phyloP scores from a whole-genome alignment of 1,140 invertebrate genomes.

The Myzus persicae region DNA sequence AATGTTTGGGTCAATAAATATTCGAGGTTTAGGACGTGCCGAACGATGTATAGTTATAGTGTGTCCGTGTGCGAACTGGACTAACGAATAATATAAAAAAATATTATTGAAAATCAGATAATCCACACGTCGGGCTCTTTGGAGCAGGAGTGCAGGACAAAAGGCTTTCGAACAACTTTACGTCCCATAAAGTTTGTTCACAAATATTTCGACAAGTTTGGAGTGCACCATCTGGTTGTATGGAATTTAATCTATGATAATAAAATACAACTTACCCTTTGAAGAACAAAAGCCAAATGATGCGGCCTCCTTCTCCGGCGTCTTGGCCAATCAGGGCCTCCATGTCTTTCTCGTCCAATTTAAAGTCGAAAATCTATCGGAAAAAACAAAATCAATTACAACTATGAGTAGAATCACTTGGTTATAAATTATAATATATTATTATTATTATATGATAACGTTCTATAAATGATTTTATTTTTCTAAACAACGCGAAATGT shows the following conservation, averaged over 20 bases:
- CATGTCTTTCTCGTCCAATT: constrained; percentile 68
- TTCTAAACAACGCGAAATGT: neutral
- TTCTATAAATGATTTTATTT: neutral
- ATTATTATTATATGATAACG: neutral
- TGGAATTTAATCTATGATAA: neutral
- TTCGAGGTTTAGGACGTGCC: neutral
- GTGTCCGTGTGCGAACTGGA: neutral
- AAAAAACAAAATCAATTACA: constrained; percentile 60
- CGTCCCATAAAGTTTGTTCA: neutral
- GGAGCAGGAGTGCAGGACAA: neutral
- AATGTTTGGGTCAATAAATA: neutral
- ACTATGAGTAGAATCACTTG: neutral
- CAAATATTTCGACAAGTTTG: neutral
- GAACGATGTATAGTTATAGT: neutral
- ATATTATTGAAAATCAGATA: neutral
- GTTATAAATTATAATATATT: no score
- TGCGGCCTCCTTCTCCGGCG: constrained; percentile 67
- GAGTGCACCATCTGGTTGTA: neutral
- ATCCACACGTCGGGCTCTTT: neutral
- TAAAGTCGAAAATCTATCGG: constrained; percentile 70
- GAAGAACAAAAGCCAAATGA: constrained; percentile 67
- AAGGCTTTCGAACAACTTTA: neutral
- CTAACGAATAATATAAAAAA: neutral
- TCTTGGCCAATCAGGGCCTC: constrained; percentile 67
- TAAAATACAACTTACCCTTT: neutral